Evolutionary conservation across 2,888 invertebrate genomes (phyloP).

Genomic region (Tryphoninae sp.): DNA sequence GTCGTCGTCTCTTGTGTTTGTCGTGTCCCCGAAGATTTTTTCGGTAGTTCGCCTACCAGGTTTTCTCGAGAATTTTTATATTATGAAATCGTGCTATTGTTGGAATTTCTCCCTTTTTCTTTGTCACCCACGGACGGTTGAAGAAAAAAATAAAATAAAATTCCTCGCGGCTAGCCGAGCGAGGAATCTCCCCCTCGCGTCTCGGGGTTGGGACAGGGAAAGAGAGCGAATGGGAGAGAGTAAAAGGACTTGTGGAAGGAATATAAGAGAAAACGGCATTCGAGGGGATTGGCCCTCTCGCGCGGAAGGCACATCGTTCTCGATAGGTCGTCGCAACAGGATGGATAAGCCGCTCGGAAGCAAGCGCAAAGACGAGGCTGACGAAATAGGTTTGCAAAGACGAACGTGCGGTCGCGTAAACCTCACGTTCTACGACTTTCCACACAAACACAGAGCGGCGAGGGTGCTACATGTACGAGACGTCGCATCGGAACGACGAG

Average conservation of each 20-base stretch:
- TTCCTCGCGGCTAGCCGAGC: conserved; percentile 69
- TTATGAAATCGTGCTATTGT: conserved; percentile 36
- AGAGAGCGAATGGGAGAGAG: conserved; percentile 7
- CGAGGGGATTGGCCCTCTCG: conserved; percentile 32
- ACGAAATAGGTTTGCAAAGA: conserved; percentile 50
- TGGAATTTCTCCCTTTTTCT: conserved; percentile 33
- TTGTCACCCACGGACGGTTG: not conserved
- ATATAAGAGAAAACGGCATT: conserved; percentile 35
- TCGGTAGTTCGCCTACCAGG: conserved; percentile 32
- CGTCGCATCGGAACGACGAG: conserved; percentile 28
- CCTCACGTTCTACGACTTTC: conserved; percentile 3
- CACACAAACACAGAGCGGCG: not conserved
- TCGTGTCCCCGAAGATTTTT: conserved; percentile 47
- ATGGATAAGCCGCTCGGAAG: conserved; percentile 43
- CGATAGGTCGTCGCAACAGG: conserved; percentile 31
- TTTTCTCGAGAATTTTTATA: conserved; percentile 42
- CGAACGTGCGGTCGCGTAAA: conserved; percentile 22
- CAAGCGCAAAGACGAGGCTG: conserved; percentile 27
- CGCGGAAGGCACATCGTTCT: conserved; percentile 25
- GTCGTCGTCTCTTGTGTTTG: conserved; percentile 4
- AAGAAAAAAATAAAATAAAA: conserved; percentile 67
- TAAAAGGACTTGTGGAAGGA: conserved; percentile 13
- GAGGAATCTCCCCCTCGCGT: conserved; percentile 52
- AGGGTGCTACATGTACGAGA: not conserved
- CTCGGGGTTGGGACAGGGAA: conserved; percentile 2